Evolutionary conservation across 2,888 invertebrate genomes (phyloP).

Genomic region (Tricholauxania praeusta): DNA sequence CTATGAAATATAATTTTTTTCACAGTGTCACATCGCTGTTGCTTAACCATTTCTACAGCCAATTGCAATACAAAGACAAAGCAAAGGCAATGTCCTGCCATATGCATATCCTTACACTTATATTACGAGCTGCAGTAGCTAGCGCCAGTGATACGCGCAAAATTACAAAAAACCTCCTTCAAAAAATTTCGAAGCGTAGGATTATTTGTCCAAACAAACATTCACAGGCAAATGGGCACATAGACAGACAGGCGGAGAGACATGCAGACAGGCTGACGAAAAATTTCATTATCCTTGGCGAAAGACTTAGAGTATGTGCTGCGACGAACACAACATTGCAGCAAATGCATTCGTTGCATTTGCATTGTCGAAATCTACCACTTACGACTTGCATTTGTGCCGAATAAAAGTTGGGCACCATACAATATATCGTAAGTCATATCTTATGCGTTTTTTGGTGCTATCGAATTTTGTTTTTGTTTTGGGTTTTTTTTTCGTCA

Average conservation of each 20-base stretch:
- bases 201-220: neutral
- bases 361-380: conserved; percentile 9
- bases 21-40: neutral
- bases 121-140: neutral
- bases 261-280: neutral
- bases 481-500: neutral
- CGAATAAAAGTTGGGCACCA: neutral
- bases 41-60: neutral
- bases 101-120: conserved; percentile 2
- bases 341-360: conserved; percentile 22
- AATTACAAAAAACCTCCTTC: conserved; percentile 21
- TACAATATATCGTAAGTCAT: conserved; percentile 3
- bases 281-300: conserved; percentile 21
- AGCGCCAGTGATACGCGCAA: neutral
- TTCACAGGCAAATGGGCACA: neutral
- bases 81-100: neutral
- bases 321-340: neutral
- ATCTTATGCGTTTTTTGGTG: conserved; percentile 24
- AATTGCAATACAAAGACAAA: conserved; percentile 14
- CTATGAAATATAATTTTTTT: too few species aligned
- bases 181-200: conserved; percentile 4
- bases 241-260: neutral
- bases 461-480: conserved; percentile 17
- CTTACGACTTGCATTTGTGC: too few species aligned
- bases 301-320: conserved; percentile 3